Conservation (phyloP, 2,113 vertebrate species). For the Maylandia zebra region DNA sequence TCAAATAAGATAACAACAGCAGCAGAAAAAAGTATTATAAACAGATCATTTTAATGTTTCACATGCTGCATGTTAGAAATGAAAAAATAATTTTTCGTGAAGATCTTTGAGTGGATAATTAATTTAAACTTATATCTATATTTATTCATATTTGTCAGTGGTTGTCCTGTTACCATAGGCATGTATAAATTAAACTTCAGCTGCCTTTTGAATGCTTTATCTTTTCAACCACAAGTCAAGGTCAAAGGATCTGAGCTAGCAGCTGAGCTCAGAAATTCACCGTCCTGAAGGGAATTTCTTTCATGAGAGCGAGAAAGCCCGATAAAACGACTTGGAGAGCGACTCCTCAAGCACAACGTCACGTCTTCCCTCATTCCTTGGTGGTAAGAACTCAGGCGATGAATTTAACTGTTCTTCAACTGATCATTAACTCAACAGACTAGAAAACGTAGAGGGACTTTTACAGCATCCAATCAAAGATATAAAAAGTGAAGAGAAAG, state of each 20-base stretch:
- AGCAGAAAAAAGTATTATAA: neutral
- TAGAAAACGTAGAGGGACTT: neutral
- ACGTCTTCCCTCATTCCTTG: neutral
- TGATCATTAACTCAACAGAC: neutral
- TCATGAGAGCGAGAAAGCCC: neutral
- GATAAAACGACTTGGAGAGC: neutral
- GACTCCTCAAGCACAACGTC: neutral
- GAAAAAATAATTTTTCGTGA: fast-evolving
- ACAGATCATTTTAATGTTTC: neutral
- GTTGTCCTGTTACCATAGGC: neutral
- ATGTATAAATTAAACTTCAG: neutral
- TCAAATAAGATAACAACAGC: neutral
- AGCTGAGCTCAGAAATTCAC: neutral
- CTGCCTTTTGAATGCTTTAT: neutral
- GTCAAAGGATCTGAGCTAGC: neutral
- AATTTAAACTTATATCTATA: neutral
- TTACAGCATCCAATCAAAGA: neutral
- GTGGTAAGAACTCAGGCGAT: neutral
- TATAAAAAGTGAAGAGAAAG: neutral
- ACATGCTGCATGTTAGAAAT: neutral
- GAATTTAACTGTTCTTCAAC: neutral
- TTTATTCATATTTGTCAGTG: neutral
- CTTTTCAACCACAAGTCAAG: neutral
- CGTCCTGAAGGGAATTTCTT: neutral
- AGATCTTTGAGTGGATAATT: neutral